Evolutionary conservation across 64 coral and sea anemone species (phyloP).

Genomic region (Platygyra sinensis): DNA sequence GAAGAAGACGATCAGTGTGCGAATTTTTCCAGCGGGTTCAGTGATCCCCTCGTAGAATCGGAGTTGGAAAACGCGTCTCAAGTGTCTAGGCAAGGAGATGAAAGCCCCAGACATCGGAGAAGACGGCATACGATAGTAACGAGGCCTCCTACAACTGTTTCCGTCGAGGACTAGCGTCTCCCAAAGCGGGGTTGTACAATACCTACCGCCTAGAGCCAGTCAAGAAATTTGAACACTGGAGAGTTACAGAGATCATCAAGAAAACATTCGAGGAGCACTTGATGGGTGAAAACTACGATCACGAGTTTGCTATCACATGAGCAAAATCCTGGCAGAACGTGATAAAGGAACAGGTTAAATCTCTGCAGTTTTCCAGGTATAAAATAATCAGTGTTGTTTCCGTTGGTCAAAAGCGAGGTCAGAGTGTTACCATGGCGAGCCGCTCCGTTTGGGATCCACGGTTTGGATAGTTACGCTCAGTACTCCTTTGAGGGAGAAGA

Average conservation of each 20-base stretch:
- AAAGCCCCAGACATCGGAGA: background rate
- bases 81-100: too few relatives aligned
- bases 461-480: constrained; percentile 82
- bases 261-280: constrained; percentile 55
- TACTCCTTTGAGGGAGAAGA: constrained; percentile 54
- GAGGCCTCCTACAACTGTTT: background rate
- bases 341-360: constrained; percentile 71
- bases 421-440: constrained; percentile 56
- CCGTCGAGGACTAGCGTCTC: background rate
- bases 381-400: constrained; percentile 67
- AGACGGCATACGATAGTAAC: background rate
- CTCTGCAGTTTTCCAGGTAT: constrained; percentile 68
- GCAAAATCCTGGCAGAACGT: constrained; percentile 52
- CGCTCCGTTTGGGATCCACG: constrained; percentile 76
- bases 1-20: background rate
- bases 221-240: constrained; percentile 51
- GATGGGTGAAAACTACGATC: constrained; percentile 32
- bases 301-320: constrained; percentile 50
- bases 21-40: background rate
- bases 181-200: background rate
- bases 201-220: constrained; percentile 64
- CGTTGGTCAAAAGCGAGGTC: constrained; percentile 57
- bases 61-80: constrained; percentile 1
- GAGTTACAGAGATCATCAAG: constrained; percentile 71
- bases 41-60: background rate